Percentiles rank a stretch among this genome's conserved stretches.
Conservation (phyloP, 1,140 invertebrate species). For the Ceratina japonica region DNA sequence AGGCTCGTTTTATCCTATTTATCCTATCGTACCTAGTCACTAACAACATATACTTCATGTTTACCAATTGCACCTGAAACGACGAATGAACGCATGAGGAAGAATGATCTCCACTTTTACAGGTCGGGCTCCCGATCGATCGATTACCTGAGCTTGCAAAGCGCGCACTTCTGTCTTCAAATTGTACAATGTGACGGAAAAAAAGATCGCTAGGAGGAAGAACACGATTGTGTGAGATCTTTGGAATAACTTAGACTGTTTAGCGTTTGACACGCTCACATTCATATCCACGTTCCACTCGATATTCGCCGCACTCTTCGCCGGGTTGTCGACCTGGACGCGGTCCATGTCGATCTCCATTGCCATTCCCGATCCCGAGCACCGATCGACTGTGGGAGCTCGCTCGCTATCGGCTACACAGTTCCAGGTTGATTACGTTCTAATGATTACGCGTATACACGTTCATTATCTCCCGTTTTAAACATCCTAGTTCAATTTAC, state of each 20-base stretch:
- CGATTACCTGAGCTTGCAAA: conserved; percentile 66
- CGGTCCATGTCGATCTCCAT: conserved; percentile 55
- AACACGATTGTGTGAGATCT: conserved; percentile 51
- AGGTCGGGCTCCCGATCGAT: neutral
- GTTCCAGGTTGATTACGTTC: too few relatives aligned
- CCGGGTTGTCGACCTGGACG: conserved; percentile 36
- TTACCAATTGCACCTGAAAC: conserved; percentile 66
- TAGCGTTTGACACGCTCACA: conserved; percentile 64
- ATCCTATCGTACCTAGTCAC: conserved; percentile 65
- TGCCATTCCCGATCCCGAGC: conserved; percentile 22
- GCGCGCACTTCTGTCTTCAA: conserved; percentile 61
- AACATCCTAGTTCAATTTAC: too few relatives aligned
- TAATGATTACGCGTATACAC: too few relatives aligned
- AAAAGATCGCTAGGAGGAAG: conserved; percentile 51
- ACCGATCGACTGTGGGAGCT: neutral
- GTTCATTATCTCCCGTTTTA: too few relatives aligned
- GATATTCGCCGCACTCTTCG: conserved; percentile 59
- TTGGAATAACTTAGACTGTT: conserved; percentile 64
- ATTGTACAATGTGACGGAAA: conserved; percentile 52
- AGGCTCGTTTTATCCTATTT: conserved; percentile 57
- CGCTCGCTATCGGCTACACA: too few relatives aligned
- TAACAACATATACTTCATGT: conserved; percentile 57
- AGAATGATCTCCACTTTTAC: neutral
- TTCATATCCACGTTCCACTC: conserved; percentile 73
- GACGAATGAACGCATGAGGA: neutral